Evolutionary conservation across 2,797 vertebrate genomes (phyloP).

Genomic region (Notolepis coatsorum): DNA sequence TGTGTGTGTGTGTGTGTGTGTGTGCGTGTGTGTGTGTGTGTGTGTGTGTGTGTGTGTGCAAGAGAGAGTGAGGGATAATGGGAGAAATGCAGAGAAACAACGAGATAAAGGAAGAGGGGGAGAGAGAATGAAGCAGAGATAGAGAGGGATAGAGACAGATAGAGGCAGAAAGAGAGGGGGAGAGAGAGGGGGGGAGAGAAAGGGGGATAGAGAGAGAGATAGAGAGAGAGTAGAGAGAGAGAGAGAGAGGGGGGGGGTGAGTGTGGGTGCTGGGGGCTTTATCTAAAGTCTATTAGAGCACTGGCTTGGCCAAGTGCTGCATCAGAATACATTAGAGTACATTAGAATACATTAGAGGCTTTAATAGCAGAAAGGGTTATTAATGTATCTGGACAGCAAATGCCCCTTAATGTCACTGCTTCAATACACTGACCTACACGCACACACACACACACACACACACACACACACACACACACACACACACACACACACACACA

Average conservation of each 20-base stretch:
- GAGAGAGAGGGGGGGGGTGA: slow-evolving; percentile 29
- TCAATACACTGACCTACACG: no score
- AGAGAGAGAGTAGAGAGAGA: neutral
- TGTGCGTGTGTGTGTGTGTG: no score
- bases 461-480: neutral
- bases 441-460: slow-evolving; percentile 11
- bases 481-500: neutral
- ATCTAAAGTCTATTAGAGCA: slow-evolving; percentile 74
- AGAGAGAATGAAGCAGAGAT: slow-evolving; percentile 18
- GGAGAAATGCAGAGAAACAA: neutral
- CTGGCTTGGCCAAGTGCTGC: slow-evolving; percentile 58
- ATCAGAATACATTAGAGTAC: slow-evolving; percentile 80
- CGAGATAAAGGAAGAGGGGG: neutral
- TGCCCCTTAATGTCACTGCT: slow-evolving; percentile 56
- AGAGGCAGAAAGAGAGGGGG: neutral
- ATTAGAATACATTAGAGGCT: slow-evolving; percentile 80
- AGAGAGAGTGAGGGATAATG: slow-evolving; percentile 3
- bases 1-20: neutral
- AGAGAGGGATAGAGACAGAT: slow-evolving; percentile 24
- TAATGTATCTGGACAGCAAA: slow-evolving; percentile 73
- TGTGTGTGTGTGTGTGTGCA: slow-evolving; percentile 6
- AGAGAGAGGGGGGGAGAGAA: slow-evolving; percentile 19
- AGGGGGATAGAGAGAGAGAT: slow-evolving; percentile 26
- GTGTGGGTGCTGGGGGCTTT: slow-evolving; percentile 61
- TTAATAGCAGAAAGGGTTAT: slow-evolving; percentile 72